Conservation (phyloP, 92 coral and sea anemone genomes). For the Epizoanthus rinbou region DNA sequence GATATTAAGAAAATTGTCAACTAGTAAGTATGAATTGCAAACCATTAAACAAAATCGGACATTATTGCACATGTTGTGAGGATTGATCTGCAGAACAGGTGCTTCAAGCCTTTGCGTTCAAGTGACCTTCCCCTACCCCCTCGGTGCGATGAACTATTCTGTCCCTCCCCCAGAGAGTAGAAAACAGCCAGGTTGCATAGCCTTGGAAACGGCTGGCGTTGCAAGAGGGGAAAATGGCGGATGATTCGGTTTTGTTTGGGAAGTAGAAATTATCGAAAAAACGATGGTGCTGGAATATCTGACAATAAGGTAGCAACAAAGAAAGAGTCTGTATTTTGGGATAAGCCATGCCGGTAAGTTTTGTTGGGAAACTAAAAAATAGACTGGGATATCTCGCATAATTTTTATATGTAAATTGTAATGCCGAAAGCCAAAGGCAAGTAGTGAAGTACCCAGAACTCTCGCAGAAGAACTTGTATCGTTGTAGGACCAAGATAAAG, state of each 20-base stretch:
- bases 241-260: not conserved
- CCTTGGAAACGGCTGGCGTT: conserved; percentile 36
- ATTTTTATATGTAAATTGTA: no score
- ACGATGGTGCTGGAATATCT: not conserved
- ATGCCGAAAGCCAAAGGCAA: no score
- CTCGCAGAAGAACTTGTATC: not conserved
- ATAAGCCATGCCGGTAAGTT: conserved; percentile 40
- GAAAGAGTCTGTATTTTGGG: not conserved
- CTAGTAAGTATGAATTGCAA: not conserved
- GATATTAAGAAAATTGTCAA: not conserved
- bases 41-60: not conserved
- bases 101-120: not conserved
- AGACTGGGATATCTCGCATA: no score
- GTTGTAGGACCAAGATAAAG: conserved; percentile 59
- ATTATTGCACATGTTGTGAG: not conserved
- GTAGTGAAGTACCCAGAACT: not conserved
- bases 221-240: conserved; percentile 31
- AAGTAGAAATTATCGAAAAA: not conserved
- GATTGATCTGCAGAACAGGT: conserved; percentile 6
- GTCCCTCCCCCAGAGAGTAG: not conserved
- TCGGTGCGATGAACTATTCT: not conserved
- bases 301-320: not conserved
- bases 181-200: conserved; percentile 29
- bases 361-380: no score
- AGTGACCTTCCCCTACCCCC: not conserved